Percentiles rank a stretch among this genome's conserved stretches.
These are phyloP conservation scores for Tachina lurida DNA, from an alignment of 2,888 invertebrate genomes.

Conservation along the genomic window DNA sequence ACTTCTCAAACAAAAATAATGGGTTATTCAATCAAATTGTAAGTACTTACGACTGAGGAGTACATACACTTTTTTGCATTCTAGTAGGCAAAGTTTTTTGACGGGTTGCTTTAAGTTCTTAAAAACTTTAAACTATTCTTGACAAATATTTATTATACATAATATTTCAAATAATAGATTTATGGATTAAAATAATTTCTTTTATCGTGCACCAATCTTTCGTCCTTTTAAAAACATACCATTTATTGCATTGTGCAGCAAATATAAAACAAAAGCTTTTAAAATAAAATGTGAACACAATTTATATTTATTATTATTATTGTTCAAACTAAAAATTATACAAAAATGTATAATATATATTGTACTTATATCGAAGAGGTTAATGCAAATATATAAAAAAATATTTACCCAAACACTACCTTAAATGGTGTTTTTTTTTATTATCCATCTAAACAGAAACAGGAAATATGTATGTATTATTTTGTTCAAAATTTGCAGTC, in stretches of 20 bases:
- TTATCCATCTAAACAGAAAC: slow-evolving; percentile 40
- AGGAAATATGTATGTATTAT: slow-evolving; percentile 7
- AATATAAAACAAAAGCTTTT: slow-evolving; percentile 7
- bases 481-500: neutral
- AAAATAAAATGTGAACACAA: neutral
- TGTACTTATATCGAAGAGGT: neutral
- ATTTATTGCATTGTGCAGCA: neutral
- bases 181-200: neutral
- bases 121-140: neutral
- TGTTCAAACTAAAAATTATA: too few species aligned
- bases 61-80: too few species aligned
- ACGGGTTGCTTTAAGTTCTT: too few species aligned
- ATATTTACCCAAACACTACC: neutral
- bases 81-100: too few species aligned
- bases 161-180: neutral
- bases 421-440: neutral
- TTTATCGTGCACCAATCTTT: neutral
- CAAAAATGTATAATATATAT: too few species aligned
- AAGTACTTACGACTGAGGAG: too few species aligned
- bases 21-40: too few species aligned
- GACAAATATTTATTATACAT: neutral
- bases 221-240: neutral
- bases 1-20: too few species aligned
- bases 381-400: neutral
- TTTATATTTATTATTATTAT: neutral